Conservation (phyloP, 2,113 vertebrate species). For the Ranitomeya imitator region DNA sequence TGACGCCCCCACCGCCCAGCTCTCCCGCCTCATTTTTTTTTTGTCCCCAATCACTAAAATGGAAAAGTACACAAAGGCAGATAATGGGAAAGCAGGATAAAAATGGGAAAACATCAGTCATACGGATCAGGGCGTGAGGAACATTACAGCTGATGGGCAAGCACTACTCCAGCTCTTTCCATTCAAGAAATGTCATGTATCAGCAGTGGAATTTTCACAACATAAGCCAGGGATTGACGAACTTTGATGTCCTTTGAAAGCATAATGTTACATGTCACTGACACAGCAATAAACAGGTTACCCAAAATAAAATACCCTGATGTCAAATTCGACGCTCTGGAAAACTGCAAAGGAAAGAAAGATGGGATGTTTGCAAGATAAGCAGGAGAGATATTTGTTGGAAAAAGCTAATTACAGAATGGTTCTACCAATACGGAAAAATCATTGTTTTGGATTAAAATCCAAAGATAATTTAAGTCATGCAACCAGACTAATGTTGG, state of each 20-base stretch:
- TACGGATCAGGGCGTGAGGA: conserved; percentile 46
- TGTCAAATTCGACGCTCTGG: background rate
- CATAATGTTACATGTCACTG: conserved; percentile 45
- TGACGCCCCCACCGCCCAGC: background rate
- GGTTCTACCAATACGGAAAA: background rate
- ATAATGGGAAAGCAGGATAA: conserved; percentile 30
- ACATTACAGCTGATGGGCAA: conserved; percentile 35
- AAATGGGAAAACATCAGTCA: conserved; percentile 53
- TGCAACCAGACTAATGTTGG: no score
- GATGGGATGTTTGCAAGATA: conserved; percentile 8
- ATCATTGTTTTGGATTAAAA: background rate
- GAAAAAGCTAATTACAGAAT: background rate
- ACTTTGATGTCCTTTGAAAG: conserved; percentile 48
- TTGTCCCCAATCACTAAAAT: conserved; percentile 29
- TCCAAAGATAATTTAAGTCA: no score
- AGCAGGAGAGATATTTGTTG: background rate
- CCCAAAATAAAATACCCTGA: conserved; percentile 14
- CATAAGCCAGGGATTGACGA: conserved; percentile 40
- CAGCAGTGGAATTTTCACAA: conserved; percentile 46
- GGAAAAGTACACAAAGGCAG: conserved; percentile 47
- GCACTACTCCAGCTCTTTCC: conserved; percentile 43
- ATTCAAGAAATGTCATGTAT: conserved; percentile 50
- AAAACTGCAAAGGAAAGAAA: conserved; percentile 11
- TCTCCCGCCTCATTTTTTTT: background rate
- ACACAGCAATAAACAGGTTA: conserved; percentile 52